Percentiles rank a stretch among this genome's conserved stretches.
Conservation (phyloP, 2,888 invertebrate genomes). For the Nemotelus pantherinus region DNA sequence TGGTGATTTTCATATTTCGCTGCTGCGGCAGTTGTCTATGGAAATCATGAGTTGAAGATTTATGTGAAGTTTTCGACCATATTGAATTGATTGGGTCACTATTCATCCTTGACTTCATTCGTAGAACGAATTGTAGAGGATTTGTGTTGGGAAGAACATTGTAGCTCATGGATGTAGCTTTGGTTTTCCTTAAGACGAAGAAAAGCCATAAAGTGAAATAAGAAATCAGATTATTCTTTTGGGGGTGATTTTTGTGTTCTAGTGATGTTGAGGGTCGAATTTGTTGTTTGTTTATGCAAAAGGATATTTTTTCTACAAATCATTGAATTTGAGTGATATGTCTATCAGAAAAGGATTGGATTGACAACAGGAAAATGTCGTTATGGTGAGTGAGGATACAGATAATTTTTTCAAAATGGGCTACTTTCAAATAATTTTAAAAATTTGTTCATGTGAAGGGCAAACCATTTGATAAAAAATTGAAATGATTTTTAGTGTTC, state of each 20-base stretch:
- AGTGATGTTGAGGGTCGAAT: constrained; percentile 9
- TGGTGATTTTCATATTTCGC: neutral
- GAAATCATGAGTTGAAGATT: constrained; percentile 38
- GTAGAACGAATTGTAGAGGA: neutral
- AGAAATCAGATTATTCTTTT: constrained; percentile 42
- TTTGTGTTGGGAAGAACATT: too few relatives aligned
- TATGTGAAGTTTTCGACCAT: constrained; percentile 32
- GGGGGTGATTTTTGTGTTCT: constrained; percentile 42
- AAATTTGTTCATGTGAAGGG: too few relatives aligned
- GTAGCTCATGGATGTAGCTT: constrained; percentile 3
- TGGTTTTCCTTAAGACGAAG: constrained; percentile 1
- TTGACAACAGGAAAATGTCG: neutral
- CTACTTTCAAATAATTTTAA: too few relatives aligned
- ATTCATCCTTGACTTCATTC: constrained; percentile 8
- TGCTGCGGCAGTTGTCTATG: constrained; percentile 15
- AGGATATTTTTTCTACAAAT: constrained; percentile 39
- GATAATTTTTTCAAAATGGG: too few relatives aligned
- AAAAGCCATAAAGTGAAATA: constrained; percentile 30
- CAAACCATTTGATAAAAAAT: too few relatives aligned
- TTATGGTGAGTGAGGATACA: too few relatives aligned
- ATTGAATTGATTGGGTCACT: constrained; percentile 43
- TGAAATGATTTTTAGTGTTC: too few relatives aligned
- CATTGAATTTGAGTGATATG: constrained; percentile 46
- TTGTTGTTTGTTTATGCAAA: constrained; percentile 1
- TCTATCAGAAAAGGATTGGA: constrained; percentile 13